Base-by-base conservation (phyloP, 2,888 invertebrate species). In the Alloscopus bannaensis region DNA sequence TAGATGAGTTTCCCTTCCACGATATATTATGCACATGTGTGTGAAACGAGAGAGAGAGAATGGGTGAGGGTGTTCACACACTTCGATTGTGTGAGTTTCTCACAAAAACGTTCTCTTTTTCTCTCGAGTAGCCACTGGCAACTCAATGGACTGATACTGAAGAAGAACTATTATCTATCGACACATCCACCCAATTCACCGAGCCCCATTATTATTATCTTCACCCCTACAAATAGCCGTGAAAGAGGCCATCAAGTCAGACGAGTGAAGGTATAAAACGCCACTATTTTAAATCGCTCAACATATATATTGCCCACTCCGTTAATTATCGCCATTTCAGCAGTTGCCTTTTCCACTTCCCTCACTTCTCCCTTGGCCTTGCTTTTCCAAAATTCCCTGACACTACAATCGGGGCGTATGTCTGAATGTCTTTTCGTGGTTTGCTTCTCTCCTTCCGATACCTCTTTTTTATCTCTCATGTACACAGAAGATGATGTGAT, bases 121-220 rank as follows among this genome's bases (percentile, higher is more conserved):
- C 52, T 69, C 69, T 77, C 29, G 69, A 80, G 73, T 70, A 83
- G 83, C 84, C 83, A 84, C 70, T 75, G 84, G 85, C 85, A 82
- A 84, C 80, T 83, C 76, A 82, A 85, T 83, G 85, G 83, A 83
- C 85, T 84, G 83, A 82, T 84, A 85, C 81, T 80, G 82, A 81
- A 82, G 82, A 81, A 82, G 78, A 80, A 81, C 72, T 82, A 84
- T 86, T 83, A 84, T 84, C 84, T 84, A 86, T 86, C 84, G 84
- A 84, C 84, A 84, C 83, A 81, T 84, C 84, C 86, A 82, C 78
- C 84, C 82, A 84, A 83, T 84, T 84, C 84, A 84, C 80, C 73
- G 76, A 72, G 79, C 73, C 83, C 85, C 85, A 83, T 85, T 85
- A 85, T 81, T 82, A 85, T 85, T 84, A 85, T 85, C 85, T 81